Conservation (phyloP, 2,113 vertebrate genomes). For the Psilopogon haemacephalus region DNA sequence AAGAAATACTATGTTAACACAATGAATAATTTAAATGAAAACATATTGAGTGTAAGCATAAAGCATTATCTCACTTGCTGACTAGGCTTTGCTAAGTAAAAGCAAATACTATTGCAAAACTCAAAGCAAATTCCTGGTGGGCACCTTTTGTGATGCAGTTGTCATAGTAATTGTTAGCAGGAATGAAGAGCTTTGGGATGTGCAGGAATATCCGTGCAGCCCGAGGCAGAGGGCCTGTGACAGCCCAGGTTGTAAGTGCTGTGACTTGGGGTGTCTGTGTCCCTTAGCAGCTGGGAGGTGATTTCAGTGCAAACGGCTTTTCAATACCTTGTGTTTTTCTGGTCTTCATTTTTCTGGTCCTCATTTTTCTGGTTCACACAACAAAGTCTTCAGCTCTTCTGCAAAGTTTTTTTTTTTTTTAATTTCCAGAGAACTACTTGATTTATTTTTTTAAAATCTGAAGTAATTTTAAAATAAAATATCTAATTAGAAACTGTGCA, state of each 20-base stretch:
- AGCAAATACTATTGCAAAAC: background rate
- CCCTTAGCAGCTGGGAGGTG: background rate
- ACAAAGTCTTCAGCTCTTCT: background rate
- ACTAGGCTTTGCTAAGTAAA: background rate
- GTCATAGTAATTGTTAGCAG: background rate
- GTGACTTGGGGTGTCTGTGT: background rate
- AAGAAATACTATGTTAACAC: background rate
- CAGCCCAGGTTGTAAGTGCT: rapidly evolving
- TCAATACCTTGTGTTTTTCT: background rate
- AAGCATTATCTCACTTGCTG: background rate
- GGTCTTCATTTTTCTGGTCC: background rate
- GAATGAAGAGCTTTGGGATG: background rate
- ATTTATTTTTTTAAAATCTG: background rate
- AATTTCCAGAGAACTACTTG: background rate
- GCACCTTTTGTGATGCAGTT: background rate
- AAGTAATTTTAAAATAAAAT: background rate
- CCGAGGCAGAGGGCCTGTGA: too few species aligned
- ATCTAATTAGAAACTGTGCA: background rate
- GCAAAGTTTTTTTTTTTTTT: background rate
- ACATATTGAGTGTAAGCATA: background rate
- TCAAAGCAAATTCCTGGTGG: background rate
- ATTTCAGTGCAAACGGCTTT: background rate
- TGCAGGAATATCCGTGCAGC: too few species aligned
- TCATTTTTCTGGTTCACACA: background rate
- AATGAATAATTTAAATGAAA: background rate